Percentiles rank a stretch among this genome's conserved stretches.
phyloP scores from a whole-genome alignment of 1,140 invertebrate species.

The Pseudomyrmex concolor region DNA sequence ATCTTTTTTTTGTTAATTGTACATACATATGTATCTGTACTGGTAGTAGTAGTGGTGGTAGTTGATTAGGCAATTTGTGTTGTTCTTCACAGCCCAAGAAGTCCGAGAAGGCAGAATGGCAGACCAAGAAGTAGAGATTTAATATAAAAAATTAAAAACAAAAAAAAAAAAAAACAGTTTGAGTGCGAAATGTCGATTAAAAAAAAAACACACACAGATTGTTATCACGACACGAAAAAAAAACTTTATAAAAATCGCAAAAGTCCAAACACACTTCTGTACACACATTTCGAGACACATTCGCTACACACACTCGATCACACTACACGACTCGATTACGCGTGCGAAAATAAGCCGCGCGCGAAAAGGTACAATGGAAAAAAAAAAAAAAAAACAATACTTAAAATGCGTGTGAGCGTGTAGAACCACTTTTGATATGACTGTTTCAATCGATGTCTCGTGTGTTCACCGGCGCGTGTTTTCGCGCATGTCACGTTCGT shows the following conservation, averaged over 20 bases:
- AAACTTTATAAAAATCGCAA: constrained; percentile 19
- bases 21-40: constrained; percentile 55
- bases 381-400: constrained; percentile 1
- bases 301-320: constrained; percentile 9
- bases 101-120: constrained; percentile 92
- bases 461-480: constrained; percentile 17
- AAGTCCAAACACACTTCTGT: constrained; percentile 33
- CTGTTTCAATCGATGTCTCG: constrained; percentile 27
- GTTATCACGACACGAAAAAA: background rate
- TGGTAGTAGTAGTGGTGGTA: constrained; percentile 67
- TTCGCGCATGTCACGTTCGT: constrained; percentile 23
- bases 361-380: constrained; percentile 4
- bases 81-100: constrained; percentile 90
- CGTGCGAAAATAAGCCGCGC: background rate
- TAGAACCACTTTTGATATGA: constrained; percentile 31
- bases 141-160: constrained; percentile 51
- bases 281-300: background rate
- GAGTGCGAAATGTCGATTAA: constrained; percentile 51
- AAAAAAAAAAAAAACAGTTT: background rate
- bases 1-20: constrained; percentile 37
- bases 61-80: constrained; percentile 83
- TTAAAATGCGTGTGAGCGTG: constrained; percentile 22
- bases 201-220: background rate
- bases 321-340: background rate
- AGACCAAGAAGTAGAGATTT: constrained; percentile 90